Base-by-base conservation (phyloP, 1,140 invertebrate genomes). In the Mya arenaria region DNA sequence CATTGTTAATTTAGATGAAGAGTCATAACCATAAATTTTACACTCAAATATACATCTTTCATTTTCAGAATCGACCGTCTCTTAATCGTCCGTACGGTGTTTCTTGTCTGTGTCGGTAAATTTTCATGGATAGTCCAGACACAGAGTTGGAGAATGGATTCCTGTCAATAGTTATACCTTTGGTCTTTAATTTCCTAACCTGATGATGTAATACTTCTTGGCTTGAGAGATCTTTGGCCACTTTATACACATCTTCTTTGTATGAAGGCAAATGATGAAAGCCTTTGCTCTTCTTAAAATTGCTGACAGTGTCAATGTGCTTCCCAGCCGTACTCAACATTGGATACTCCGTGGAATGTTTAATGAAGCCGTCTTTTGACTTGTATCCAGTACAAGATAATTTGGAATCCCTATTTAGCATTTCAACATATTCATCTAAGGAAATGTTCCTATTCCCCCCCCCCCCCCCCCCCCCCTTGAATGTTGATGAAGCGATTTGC, bases 331-430 rank as follows among this genome's bases (percentile, higher is more conserved):
- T 66, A 4, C 62, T 72, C 34, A 85, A 52, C 30, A 58, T 48
- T 13, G 77, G 83, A 62, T 75, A 84, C 44, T 82, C 63, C 19
- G 32, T 84, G 0, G 78, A 85, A 72, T 85, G 83, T 3, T 52
- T 34, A 55, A 85, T 58, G 37, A 82, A 82, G 44, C 56, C 72
- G 6, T 77, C 23, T 85, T 72, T 63, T 71, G 23, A 77, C 23
- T 85, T 62, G 58, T 71, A 55, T 3, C 72, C 78, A 15, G 36
- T 25, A 69, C 83, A 85, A 15, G 73, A 63, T 25, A 39, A 25
- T 65, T 85, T 85, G 55, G 58, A 74, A 52, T 82, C 83, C 37
- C 65, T 75, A 19, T 85, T 82, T 23, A 85, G 19, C 66, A 85
- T 75, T n/a, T 84, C 72, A 0, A 84, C 0, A 58, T 74, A 84